Evolutionary conservation across 2,888 invertebrate species (phyloP).

Genomic region (Drosophila algonquin): DNA sequence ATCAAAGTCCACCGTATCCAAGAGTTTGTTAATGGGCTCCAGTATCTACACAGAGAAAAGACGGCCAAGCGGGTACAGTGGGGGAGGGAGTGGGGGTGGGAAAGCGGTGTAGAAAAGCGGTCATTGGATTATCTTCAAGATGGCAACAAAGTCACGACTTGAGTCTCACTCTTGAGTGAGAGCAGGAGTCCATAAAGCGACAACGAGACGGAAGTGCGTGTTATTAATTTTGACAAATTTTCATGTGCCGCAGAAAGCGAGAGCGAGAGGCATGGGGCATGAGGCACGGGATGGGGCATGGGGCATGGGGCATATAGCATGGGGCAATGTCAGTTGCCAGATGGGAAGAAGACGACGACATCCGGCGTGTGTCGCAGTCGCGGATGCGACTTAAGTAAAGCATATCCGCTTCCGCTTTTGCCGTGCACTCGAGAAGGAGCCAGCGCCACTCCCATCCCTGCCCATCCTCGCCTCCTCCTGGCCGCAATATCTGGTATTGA

Average conservation of each 20-base stretch:
- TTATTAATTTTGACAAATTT: slow-evolving; percentile 82
- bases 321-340: slow-evolving; percentile 57
- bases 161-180: slow-evolving; percentile 17
- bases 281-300: neutral
- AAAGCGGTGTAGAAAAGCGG: slow-evolving; percentile 1
- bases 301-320: neutral
- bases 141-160: slow-evolving; percentile 4
- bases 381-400: slow-evolving; percentile 81
- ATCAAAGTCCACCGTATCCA: slow-evolving; percentile 93
- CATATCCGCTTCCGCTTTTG: slow-evolving; percentile 77
- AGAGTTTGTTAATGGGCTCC: slow-evolving; percentile 93
- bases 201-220: slow-evolving; percentile 73
- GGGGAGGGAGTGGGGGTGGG: slow-evolving; percentile 18
- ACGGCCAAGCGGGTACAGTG: too few relatives aligned
- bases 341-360: slow-evolving; percentile 69
- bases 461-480: slow-evolving; percentile 13
- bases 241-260: slow-evolving; percentile 57
- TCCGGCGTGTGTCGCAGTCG: slow-evolving; percentile 76
- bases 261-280: neutral
- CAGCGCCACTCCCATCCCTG: slow-evolving; percentile 6
- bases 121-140: slow-evolving; percentile 45
- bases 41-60: slow-evolving; percentile 87
- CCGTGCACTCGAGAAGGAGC: slow-evolving; percentile 51
- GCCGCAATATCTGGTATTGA: slow-evolving; percentile 42
- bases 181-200: slow-evolving; percentile 64